phyloP scores from a whole-genome alignment of 2,797 vertebrate genomes.

The Mormyrus hasselquistii region DNA sequence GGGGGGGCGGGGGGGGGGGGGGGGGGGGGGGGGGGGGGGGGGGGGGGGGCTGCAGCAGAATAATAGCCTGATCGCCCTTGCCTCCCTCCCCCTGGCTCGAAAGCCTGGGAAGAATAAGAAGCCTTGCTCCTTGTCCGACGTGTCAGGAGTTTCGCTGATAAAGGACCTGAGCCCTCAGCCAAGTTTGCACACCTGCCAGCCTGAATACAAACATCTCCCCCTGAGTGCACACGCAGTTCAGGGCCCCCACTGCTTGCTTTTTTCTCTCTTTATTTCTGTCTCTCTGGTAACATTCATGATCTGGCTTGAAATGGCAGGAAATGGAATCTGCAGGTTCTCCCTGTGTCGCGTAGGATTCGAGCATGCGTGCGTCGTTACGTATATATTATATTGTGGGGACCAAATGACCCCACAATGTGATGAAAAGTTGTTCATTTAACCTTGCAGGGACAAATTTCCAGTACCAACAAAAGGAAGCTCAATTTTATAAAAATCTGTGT shows the following conservation, averaged over 20 bases:
- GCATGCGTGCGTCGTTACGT: background rate
- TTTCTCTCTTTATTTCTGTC: background rate
- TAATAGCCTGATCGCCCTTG: conserved; percentile 12
- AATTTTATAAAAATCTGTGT: background rate
- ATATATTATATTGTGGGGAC: background rate
- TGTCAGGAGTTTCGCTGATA: conserved; percentile 17
- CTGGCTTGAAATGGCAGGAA: background rate
- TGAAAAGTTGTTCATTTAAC: background rate
- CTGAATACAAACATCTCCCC: background rate
- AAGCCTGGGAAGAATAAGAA: background rate
- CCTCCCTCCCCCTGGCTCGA: background rate
- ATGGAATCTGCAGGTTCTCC: background rate
- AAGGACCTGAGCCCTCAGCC: background rate
- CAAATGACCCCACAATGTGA: background rate
- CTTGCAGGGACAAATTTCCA: background rate
- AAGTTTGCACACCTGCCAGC: background rate
- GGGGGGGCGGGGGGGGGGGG: no score
- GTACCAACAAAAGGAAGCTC: background rate
- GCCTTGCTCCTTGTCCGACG: background rate
- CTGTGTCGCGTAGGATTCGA: background rate
- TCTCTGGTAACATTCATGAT: background rate
- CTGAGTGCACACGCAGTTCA: background rate
- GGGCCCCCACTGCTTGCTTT: background rate
- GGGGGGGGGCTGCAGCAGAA: background rate
- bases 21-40: no score